Evolutionary conservation across 1,140 invertebrate genomes (phyloP).

Genomic region (Drosophila pachea): DNA sequence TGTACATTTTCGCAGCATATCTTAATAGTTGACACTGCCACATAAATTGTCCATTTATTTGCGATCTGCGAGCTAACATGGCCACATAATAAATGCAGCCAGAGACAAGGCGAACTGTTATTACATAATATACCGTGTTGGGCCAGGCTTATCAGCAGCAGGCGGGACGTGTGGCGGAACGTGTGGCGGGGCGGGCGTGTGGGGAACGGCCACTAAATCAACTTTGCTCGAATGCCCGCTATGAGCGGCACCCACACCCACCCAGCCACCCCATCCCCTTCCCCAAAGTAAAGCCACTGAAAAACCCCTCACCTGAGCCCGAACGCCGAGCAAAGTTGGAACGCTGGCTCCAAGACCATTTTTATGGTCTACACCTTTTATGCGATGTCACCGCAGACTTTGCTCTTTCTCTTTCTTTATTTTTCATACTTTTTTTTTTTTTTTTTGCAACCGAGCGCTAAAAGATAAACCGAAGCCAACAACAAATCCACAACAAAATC

Average conservation of each 20-base stretch:
- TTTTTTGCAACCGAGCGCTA: constrained; percentile 16
- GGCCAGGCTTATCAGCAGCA: background rate
- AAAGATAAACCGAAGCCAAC: constrained; percentile 72
- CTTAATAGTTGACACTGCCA: background rate
- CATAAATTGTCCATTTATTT: constrained; percentile 1
- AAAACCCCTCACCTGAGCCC: too few species aligned
- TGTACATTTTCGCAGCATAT: background rate
- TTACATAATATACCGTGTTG: constrained; percentile 9
- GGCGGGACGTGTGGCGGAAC: too few species aligned
- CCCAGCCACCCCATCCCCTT: constrained; percentile 3
- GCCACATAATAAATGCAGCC: constrained; percentile 10
- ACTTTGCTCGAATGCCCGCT: constrained; percentile 56
- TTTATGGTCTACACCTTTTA: constrained; percentile 59
- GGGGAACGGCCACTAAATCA: constrained; percentile 64
- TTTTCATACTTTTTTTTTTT: background rate
- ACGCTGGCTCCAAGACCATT: constrained; percentile 20
- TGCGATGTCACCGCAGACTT: constrained; percentile 63
- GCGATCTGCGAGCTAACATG: background rate
- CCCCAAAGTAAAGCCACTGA: too few species aligned
- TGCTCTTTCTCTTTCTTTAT: background rate
- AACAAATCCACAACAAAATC: constrained; percentile 69
- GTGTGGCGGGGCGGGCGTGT: constrained; percentile 37
- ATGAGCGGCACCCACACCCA: constrained; percentile 33
- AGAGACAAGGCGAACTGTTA: background rate
- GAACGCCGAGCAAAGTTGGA: too few species aligned